Evolutionary conservation across 1,140 invertebrate species (phyloP).

Genomic region (Dolichoris vasculosae): DNA sequence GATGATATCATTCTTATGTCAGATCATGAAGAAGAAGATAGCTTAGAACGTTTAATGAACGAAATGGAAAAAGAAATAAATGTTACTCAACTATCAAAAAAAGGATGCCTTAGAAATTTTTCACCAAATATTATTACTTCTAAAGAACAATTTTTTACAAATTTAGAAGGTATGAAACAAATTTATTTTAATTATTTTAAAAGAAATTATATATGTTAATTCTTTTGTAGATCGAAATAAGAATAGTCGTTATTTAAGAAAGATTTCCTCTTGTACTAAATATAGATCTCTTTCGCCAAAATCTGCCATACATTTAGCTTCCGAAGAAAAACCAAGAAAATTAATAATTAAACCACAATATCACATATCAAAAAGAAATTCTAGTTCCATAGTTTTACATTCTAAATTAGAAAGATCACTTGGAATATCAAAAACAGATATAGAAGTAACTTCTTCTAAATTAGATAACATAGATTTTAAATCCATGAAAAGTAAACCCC

Average conservation of each 20-base stretch:
- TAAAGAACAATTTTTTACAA: neutral
- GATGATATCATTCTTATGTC: conserved; percentile 10
- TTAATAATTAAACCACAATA: neutral
- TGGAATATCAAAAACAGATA: neutral
- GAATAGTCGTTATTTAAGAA: neutral
- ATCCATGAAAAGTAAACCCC: neutral
- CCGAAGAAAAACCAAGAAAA: neutral
- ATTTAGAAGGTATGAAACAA: neutral
- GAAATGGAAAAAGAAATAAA: conserved; percentile 10
- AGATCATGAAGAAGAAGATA: conserved; percentile 9
- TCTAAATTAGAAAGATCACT: neutral
- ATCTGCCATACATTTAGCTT: neutral
- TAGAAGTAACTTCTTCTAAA: neutral
- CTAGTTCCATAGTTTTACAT: neutral
- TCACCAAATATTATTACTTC: neutral
- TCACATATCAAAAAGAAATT: neutral
- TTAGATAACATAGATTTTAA: neutral
- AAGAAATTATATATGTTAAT: too few relatives aligned
- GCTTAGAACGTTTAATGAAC: neutral
- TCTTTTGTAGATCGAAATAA: neutral
- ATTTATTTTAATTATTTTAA: too few relatives aligned
- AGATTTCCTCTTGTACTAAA: neutral
- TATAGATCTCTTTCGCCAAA: neutral
- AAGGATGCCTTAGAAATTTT: neutral
- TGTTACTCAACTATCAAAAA: neutral